Conservation (phyloP, 2,113 vertebrate species). For the Upupa epops region DNA sequence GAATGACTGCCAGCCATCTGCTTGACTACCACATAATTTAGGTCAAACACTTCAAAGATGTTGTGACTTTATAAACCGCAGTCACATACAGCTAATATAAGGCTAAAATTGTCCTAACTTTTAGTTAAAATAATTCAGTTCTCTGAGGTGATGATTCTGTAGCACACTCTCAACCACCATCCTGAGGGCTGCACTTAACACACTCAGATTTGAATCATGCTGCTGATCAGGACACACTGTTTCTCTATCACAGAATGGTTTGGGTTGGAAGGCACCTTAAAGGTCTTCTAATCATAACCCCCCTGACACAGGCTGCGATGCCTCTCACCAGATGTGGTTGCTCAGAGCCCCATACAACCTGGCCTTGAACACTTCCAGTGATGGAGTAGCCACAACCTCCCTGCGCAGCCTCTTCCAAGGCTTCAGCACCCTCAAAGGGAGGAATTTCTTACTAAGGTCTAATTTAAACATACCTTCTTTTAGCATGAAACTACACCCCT, state of each 20-base stretch:
- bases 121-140: constrained; percentile 33
- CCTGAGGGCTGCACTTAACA: background rate
- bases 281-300: too few species aligned
- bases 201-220: background rate
- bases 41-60: background rate
- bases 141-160: constrained; percentile 4
- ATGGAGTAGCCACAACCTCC: too few species aligned
- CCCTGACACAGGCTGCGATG: too few species aligned
- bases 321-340: too few species aligned
- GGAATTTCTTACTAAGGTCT: too few species aligned
- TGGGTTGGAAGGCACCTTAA: too few species aligned
- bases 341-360: too few species aligned
- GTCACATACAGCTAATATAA: background rate
- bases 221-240: background rate
- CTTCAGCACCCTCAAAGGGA: too few species aligned
- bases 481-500: too few species aligned
- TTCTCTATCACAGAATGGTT: background rate
- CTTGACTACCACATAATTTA: background rate
- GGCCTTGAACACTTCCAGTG: too few species aligned
- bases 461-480: too few species aligned
- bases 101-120: background rate
- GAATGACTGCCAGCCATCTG: background rate
- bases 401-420: too few species aligned
- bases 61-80: background rate
- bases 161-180: background rate